These are phyloP conservation scores for Desmophyllum pertusum DNA, from an alignment of 92 coral and sea anemone species.

Conservation along the genomic window DNA sequence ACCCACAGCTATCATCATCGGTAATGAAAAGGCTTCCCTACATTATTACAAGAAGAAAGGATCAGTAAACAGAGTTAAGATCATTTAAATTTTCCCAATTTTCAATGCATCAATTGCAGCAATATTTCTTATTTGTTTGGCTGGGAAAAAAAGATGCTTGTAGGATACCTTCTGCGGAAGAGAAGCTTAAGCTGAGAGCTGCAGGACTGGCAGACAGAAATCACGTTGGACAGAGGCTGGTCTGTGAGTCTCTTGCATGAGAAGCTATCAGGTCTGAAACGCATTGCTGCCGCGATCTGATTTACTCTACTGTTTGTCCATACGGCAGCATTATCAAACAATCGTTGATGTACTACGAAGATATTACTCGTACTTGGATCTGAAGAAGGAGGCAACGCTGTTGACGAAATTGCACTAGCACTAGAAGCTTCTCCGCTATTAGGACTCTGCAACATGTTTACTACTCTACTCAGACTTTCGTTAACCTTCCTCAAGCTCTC, in stretches of 20 bases:
- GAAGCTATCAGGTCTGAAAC: slow-evolving; percentile 71
- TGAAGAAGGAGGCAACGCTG: slow-evolving; percentile 17
- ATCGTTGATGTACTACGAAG: neutral
- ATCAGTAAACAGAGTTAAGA: too few species aligned
- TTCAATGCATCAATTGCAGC: too few species aligned
- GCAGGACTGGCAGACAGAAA: too few species aligned
- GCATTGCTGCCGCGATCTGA: slow-evolving; percentile 48
- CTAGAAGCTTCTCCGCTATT: slow-evolving; percentile 17
- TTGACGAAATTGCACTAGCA: slow-evolving; percentile 9
- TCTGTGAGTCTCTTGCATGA: too few species aligned
- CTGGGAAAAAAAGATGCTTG: too few species aligned
- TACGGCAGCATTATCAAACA: slow-evolving; percentile 15
- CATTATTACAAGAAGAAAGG: neutral
- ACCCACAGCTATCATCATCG: slow-evolving; percentile 17
- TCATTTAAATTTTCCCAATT: too few species aligned
- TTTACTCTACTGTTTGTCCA: slow-evolving; percentile 35
- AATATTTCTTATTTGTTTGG: too few species aligned
- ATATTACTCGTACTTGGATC: neutral
- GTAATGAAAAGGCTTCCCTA: neutral
- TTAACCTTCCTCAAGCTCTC: slow-evolving; percentile 15
- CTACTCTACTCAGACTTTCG: slow-evolving; percentile 22
- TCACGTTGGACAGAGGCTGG: too few species aligned
- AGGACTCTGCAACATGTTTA: slow-evolving; percentile 16
- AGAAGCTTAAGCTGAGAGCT: too few species aligned
- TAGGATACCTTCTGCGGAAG: too few species aligned